Conservation (phyloP, 2,113 vertebrate species). For the Irena cyanogastra region DNA sequence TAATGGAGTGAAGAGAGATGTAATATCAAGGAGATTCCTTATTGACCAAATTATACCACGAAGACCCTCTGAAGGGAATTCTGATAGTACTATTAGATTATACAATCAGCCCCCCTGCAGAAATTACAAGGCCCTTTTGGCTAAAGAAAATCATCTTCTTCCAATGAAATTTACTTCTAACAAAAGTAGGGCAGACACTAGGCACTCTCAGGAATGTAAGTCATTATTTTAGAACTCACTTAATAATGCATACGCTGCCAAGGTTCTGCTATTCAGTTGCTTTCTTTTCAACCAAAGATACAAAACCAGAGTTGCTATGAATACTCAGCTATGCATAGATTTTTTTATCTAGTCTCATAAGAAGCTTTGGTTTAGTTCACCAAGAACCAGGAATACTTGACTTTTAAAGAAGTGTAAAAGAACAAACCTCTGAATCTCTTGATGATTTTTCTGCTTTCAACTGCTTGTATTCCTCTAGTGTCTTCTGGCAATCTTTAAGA, state of each 20-base stretch:
- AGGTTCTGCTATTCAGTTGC: not conserved
- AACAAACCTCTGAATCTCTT: constrained; percentile 68
- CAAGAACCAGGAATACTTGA: not conserved
- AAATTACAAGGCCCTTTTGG: not conserved
- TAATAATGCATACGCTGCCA: not conserved
- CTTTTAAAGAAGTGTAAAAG: not conserved
- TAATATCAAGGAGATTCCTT: not conserved
- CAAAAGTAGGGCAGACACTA: not conserved
- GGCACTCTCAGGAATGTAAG: not conserved
- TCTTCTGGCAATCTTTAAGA: constrained; percentile 71
- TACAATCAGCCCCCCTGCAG: not conserved
- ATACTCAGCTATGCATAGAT: not conserved
- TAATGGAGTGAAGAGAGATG: not conserved
- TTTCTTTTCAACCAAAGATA: not conserved
- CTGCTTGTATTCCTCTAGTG: constrained; percentile 69
- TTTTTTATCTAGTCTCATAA: not conserved
- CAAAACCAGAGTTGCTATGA: not conserved
- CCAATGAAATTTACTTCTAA: not conserved
- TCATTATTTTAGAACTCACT: not conserved
- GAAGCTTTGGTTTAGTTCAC: not conserved
- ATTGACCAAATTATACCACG: not conserved
- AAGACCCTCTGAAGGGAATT: not conserved
- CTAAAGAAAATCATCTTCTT: not conserved
- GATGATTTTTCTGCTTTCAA: constrained; percentile 66
- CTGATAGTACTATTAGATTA: too few species aligned